Base-by-base conservation (phyloP, 2,888 invertebrate species). In the Cheilosia vulpina region DNA sequence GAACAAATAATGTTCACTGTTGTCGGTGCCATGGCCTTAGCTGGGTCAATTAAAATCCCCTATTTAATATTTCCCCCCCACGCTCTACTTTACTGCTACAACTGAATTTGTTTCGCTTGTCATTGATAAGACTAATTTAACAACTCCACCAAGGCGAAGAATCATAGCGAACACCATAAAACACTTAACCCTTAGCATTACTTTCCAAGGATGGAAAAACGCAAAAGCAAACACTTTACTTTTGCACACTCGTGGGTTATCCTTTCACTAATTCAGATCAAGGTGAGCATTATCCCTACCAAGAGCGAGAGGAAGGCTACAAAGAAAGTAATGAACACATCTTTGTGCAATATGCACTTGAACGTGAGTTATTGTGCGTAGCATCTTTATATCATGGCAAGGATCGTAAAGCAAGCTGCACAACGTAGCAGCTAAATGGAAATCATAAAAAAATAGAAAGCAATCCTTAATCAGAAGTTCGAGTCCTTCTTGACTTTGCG, bases 251-350 rank as follows among this genome's bases (percentile, higher is more conserved):
- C 19, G 19, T 15, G 43, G 24, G 21, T 47, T 65, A 47, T 75
- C 65, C 65, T 47, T 75, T 27, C 21, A 76, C 58, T 52, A 66
- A 66, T 76, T 76, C 50, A 52, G 66, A 27, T 13, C 76, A 76
- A 76, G 76, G 76, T 76, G 58, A 76, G 50, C 52, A 58, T 58
- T 57, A 69, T 45, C 47, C n/a, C 11, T 34, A 9, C n/a, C 58
- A 47, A 24, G 34, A 34, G 21, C 45, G 47, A 57, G 34, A 31
- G 21, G 4, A 53, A 41, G 41, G 66, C 9, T 45, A 41, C 27
- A 31, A 53, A 17, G 31, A 66, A 52, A 52, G 19, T 9, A 24
- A 73, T 45, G 55, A 19, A 38, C 13, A 38, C 34, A 50, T 58
- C 34, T 57, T 65, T 75, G 75, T 58, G 41, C 11, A 11, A 34